Base-by-base conservation (phyloP, 2,797 vertebrate species). In the Karalla daura region DNA sequence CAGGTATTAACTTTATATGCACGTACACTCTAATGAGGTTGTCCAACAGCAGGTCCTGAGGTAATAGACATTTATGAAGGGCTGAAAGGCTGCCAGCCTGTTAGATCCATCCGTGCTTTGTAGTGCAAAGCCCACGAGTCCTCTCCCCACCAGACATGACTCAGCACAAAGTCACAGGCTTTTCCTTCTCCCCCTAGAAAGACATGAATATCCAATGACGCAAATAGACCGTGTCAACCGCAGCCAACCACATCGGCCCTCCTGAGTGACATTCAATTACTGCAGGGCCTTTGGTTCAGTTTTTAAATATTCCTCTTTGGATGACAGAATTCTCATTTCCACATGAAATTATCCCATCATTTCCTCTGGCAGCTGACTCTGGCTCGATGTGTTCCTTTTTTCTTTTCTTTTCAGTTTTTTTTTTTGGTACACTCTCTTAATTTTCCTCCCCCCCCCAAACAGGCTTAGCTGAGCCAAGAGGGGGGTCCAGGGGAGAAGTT, bases 261-360 rank as follows among this genome's bases (percentile, higher is more conserved):
- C 30, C 32, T 67, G 70, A 88, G 65, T 83, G 83, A 63, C 74
- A 76, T 80, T 76, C 66, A 83, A 83, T 81, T 76, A 83, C 74
- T 17, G 60, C 41, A 13, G 64, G 47, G 44, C 58, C 69, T 77
- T 75, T 75, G 73, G 56, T 70, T 63, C 66, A 46, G 47, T 28
- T 46, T 59, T 72, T 58, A 72, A 43, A 69, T 74, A 35, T 46
- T 70, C 43, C 25, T 49, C 47, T 36, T 55, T 71, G 66, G 62
- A 70, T 1, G 41, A 63, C 44, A 67, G 60, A 50, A 23, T 40
- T 63, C 67, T 80, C 56, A 81, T 83, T 81, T 83, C 64, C 79
- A 79, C 77, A 53, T 18, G 49, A 83, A 81, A 80, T 77, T 62
- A 80, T 77, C 54, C 70, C 69, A 49, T 86, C 55, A 70, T 58